phyloP scores from a whole-genome alignment of 2,113 vertebrate species.

The Urocolius indicus region DNA sequence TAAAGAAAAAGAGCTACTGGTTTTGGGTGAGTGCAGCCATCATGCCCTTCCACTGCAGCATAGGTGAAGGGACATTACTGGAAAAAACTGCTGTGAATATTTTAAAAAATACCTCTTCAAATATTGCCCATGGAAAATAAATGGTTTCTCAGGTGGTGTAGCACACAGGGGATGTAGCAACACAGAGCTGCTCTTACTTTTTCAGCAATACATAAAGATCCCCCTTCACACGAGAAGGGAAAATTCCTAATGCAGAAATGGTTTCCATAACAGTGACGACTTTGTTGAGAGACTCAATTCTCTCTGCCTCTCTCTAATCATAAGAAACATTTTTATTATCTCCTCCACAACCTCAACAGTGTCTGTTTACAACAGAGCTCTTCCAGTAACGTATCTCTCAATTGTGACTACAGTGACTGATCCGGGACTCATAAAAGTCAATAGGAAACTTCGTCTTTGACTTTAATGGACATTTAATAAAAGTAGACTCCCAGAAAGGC shows the following conservation, averaged over 20 bases:
- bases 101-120: not conserved
- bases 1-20: not conserved
- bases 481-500: not conserved
- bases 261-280: not conserved
- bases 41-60: accelerated
- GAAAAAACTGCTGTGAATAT: not conserved
- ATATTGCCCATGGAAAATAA: not conserved
- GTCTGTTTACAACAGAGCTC: not conserved
- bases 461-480: not conserved
- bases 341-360: not conserved
- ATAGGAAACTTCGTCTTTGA: not conserved
- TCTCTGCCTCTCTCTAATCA: not conserved
- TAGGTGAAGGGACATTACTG: not conserved
- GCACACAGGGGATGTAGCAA: not conserved
- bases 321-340: not conserved
- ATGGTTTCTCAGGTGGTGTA: not conserved
- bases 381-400: not conserved
- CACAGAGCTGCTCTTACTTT: not conserved
- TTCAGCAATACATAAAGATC: not conserved
- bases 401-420: not conserved
- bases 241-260: accelerated
- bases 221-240: not conserved
- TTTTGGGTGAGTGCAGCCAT: accelerated
- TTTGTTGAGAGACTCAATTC: not conserved
- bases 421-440: not conserved